Conservation (phyloP, 1,140 invertebrate genomes). For the Caenorhabditis brenneri region DNA sequence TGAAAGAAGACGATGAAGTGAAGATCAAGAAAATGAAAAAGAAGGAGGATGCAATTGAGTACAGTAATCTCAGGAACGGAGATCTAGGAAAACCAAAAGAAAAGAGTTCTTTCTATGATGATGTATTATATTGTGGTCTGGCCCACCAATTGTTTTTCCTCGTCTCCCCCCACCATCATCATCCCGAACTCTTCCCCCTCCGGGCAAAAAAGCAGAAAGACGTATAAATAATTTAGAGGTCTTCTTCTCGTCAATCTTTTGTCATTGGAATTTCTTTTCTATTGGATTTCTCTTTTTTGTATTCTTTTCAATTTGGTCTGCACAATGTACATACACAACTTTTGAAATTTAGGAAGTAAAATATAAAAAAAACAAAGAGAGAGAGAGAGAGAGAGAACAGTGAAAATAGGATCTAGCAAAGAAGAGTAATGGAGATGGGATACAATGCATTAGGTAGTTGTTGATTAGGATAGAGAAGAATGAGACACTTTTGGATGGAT, state of each 20-base stretch:
- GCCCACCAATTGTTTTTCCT: background rate
- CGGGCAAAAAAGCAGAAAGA: background rate
- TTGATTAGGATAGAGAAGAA: background rate
- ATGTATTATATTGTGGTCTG: background rate
- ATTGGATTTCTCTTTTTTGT: background rate
- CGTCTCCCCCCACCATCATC: too few relatives aligned
- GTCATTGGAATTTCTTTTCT: background rate
- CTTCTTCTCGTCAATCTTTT: background rate
- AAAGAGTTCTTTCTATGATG: background rate
- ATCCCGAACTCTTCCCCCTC: background rate
- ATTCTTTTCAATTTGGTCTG: background rate
- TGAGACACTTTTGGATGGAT: background rate
- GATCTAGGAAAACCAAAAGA: background rate
- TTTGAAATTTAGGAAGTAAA: background rate
- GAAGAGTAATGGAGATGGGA: background rate
- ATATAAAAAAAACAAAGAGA: too few relatives aligned
- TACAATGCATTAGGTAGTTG: conserved; percentile 2
- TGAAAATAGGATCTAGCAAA: background rate
- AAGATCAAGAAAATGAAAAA: background rate
- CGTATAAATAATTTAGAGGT: background rate
- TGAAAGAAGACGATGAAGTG: background rate
- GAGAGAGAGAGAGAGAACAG: too few relatives aligned
- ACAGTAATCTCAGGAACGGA: too few relatives aligned
- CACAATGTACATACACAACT: background rate
- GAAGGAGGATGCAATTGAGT: too few relatives aligned